Percentiles rank a stretch among this genome's conserved stretches.
Evolutionary conservation across 1,140 invertebrate genomes (phyloP).

Genomic region (Heliothis virescens): DNA sequence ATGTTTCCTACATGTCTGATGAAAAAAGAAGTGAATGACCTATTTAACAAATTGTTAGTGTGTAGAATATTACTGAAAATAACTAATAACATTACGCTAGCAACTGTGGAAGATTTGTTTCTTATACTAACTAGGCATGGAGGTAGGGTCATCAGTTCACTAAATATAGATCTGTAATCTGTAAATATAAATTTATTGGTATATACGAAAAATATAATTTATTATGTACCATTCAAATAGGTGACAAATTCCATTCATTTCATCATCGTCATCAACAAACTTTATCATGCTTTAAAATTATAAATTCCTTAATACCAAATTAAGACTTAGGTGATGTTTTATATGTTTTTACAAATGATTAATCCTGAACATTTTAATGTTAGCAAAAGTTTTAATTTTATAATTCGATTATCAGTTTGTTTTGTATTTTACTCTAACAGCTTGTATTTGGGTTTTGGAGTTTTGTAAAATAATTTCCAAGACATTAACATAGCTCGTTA

Average conservation of each 20-base stretch:
- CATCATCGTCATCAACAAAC: not conserved
- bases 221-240: not conserved
- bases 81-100: conserved; percentile 10
- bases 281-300: not conserved
- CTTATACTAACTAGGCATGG: conserved; percentile 40
- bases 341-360: not conserved
- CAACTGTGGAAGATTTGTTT: not conserved
- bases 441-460: conserved; percentile 22
- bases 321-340: not conserved
- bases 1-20: conserved; percentile 57
- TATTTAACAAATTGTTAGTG: conserved; percentile 50
- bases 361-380: no score
- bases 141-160: conserved; percentile 10
- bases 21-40: conserved; percentile 70
- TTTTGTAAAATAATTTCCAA: not conserved
- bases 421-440: no score
- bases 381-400: no score
- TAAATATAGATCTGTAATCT: conserved; percentile 4
- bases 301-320: not conserved
- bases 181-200: not conserved
- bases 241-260: conserved; percentile 1
- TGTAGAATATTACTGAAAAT: conserved; percentile 29
- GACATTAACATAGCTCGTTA: conserved; percentile 3
- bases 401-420: no score
- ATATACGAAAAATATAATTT: not conserved